These are phyloP conservation scores for Lysiphlebus fabarum DNA, from an alignment of 1,140 invertebrate species.

Conservation along the genomic window DNA sequence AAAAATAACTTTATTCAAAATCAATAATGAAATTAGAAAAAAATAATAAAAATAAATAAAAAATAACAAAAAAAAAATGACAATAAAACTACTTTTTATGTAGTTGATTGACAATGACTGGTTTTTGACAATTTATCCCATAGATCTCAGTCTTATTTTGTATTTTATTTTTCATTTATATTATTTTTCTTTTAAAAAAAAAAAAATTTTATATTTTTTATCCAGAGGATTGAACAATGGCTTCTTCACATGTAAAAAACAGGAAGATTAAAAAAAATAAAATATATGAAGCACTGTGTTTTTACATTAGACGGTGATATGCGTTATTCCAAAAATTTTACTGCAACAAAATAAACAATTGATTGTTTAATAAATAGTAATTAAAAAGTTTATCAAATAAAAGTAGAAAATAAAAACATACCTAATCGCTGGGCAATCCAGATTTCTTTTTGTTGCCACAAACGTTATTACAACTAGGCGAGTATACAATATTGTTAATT, in stretches of 20 bases:
- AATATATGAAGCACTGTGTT: constrained; percentile 44
- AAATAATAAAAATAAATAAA: background rate
- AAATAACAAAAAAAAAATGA: constrained; percentile 2
- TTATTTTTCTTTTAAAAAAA: constrained; percentile 16
- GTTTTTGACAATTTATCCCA: constrained; percentile 45
- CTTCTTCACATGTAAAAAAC: constrained; percentile 45
- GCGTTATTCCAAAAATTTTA: constrained; percentile 51
- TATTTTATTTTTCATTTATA: constrained; percentile 36
- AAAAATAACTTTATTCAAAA: background rate
- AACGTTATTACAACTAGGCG: too few species aligned
- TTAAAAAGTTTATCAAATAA: background rate
- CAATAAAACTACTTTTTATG: constrained; percentile 32
- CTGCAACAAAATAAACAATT: constrained; percentile 34
- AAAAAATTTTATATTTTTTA: constrained; percentile 45
- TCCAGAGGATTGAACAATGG: constrained; percentile 53
- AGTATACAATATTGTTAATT: background rate
- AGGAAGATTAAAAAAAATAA: constrained; percentile 32
- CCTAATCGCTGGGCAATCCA: too few species aligned
- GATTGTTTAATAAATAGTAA: background rate
- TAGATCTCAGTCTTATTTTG: constrained; percentile 52
- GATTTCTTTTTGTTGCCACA: too few species aligned
- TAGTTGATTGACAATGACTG: constrained; percentile 36
- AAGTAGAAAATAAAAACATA: too few species aligned
- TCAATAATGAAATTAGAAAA: constrained; percentile 1
- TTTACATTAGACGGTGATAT: constrained; percentile 52